Evolutionary conservation across 2,797 vertebrate genomes (phyloP), one percentile per base, ranked within the genome.

Genomic region (Alcedo quadribrachys): DNA sequence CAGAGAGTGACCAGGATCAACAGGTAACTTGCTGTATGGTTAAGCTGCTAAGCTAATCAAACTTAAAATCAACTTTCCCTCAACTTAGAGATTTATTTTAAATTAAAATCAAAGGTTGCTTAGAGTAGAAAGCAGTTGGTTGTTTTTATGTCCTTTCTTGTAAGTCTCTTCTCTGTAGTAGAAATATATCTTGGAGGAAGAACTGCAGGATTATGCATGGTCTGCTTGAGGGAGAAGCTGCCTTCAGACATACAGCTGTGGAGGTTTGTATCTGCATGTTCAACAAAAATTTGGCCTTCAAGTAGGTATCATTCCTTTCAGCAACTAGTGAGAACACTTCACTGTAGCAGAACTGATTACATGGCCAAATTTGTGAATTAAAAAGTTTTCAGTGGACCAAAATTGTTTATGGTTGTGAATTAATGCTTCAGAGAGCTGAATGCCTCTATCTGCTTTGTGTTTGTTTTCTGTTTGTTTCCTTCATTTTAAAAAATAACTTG

Each of bases 361-460:
- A 0, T 33, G 19, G 28, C 40, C 6, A 32, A 28, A 51, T 24
- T 14, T 5, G 5, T 51, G 51, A 57, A 51, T 58, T 79, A 28
- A 57, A 28, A 63, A 8, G 8, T 32, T 81, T 58, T 55, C 40
- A 48, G 2, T 1, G 42, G 18, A 24, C 45, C 81, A 33, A 71
- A 77, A 32, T 35, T 35, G 22, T 1, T 0, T 15, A 3, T 0
- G 0, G 4, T 32, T 81, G 10, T 68, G 51, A 43, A 1, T 25
- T 54, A n/a, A n/a, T 21, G 7, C 9, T 35, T 62, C 9, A 65
- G 37, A 75, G 43, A 32, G 6, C 11, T 32, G 33, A 71, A 42
- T 70, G 16, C 22, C 73, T 33, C 28, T 86, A 0, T n/a, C 35
- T 37, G 5, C 58, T 74, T 76, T 28, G 20, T 35, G 15, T 5